Evolutionary conservation across 1,140 invertebrate genomes (phyloP).

Genomic region (Drosophila parvula): DNA sequence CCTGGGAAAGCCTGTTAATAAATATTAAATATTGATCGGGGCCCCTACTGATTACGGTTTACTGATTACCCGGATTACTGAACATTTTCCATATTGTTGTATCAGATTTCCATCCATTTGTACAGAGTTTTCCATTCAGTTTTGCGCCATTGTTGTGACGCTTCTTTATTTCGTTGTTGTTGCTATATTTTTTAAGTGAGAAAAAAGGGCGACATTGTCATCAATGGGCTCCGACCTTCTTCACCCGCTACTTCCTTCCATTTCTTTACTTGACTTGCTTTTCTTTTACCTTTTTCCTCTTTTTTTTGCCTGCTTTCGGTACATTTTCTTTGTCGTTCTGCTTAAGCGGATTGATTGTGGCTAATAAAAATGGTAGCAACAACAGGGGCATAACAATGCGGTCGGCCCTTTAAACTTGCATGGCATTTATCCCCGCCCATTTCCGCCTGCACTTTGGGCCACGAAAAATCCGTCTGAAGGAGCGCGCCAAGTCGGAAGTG

Average conservation of each 20-base stretch:
- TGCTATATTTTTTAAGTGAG: not conserved
- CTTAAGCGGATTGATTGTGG: constrained; percentile 78
- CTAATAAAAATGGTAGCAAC: constrained; percentile 70
- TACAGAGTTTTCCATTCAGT: constrained; percentile 14
- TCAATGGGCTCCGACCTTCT: not conserved
- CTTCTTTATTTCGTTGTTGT: too few species aligned
- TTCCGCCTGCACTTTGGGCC: constrained; percentile 65
- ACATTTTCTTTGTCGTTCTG: constrained; percentile 11
- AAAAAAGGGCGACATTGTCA: constrained; percentile 15
- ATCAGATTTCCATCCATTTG: constrained; percentile 25
- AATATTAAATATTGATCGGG: too few species aligned
- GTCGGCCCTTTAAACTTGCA: constrained; percentile 36
- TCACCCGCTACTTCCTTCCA: not conserved
- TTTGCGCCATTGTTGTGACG: constrained; percentile 20
- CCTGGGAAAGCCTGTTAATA: too few species aligned
- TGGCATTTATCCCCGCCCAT: constrained; percentile 19
- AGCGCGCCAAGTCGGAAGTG: constrained; percentile 47
- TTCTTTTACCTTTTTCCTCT: not conserved
- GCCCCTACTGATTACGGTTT: constrained; percentile 4
- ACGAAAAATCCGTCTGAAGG: constrained; percentile 26
- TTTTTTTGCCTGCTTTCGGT: not conserved
- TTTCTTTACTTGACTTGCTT: not conserved
- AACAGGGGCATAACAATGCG: constrained; percentile 61
- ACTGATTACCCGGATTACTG: constrained; percentile 8
- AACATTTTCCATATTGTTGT: constrained; percentile 4